Base-by-base conservation (phyloP, 2,888 invertebrate species). In the Melinaea menophilus region DNA sequence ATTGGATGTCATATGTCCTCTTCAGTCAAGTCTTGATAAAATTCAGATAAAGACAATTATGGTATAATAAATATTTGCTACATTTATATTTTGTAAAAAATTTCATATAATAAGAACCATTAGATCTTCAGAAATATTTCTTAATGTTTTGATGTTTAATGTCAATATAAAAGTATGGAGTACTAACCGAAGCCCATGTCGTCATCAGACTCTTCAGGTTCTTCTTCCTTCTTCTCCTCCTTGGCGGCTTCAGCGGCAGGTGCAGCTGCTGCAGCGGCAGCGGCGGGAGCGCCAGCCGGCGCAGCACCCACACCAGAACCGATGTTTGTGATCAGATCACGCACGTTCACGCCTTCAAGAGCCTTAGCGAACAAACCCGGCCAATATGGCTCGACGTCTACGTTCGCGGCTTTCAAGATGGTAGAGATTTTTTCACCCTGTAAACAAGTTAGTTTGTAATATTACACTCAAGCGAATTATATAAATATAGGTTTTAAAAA, bases 341-440 rank as follows among this genome's bases (percentile, higher is more conserved):
- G 97, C 62, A 99, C 95, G 84, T 98, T 98, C 71, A 99, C 92
- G 70, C 97, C 97, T 86, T 99, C 98, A 72, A 99, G 91, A 48
- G 99, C 97, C 89, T 99, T 98, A 72, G 99, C 97, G 88, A 99
- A 99, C 64, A 99, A 93, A 77, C 98, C 97, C 55, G 99, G 98
- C 99, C 99, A 99, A 92, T 98, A 99, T 31, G 99, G 98, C 88
- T 99, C 99, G 51, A 99, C 96, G 71, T 97, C 96, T 66, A 99
- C 98, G 82, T 94, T 94, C 72, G 99, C 99, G 56, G 99, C 99
- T 90, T 99, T 99, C 82, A 99, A 90, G 84, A 99, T 96, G 72
- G 99, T 98, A 74, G 95, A 95, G 87, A 99, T 97, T 91, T 99
- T 99, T 82, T 99, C 99, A 79, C 97, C 97, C 97, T 97, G 75